phyloP scores from a whole-genome alignment of 2,888 invertebrate genomes.

The Callimorpha dominula region DNA sequence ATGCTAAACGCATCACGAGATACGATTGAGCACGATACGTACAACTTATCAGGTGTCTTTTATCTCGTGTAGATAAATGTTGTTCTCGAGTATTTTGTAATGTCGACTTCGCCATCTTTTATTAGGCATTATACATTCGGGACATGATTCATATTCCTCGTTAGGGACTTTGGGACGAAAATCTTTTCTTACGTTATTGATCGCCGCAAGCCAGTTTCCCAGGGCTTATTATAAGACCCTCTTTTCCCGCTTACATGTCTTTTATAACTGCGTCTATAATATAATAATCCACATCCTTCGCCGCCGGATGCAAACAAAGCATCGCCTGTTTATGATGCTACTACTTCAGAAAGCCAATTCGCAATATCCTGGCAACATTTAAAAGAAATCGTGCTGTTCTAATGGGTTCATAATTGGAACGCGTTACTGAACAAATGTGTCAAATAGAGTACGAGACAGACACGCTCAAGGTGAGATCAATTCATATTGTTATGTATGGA shows the following conservation, averaged over 20 bases:
- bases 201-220: constrained; percentile 2
- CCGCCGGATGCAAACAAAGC: constrained; percentile 14
- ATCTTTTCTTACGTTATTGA: constrained; percentile 22
- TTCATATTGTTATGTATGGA: constrained; percentile 48
- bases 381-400: constrained; percentile 51
- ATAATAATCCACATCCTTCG: constrained; percentile 1
- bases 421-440: constrained; percentile 40
- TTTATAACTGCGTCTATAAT: not conserved
- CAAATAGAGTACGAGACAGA: constrained; percentile 45
- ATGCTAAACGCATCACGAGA: constrained; percentile 52
- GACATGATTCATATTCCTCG: constrained; percentile 22
- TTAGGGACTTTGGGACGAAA: constrained; percentile 13
- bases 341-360: constrained; percentile 20
- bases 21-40: constrained; percentile 65
- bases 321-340: constrained; percentile 12
- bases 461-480: constrained; percentile 60
- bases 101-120: constrained; percentile 18
- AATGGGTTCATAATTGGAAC: constrained; percentile 35
- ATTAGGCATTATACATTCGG: constrained; percentile 20
- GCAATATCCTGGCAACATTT: constrained; percentile 43
- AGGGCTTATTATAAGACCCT: not conserved
- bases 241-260: not conserved
- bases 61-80: constrained; percentile 64
- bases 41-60: constrained; percentile 54
- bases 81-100: constrained; percentile 57